Evolutionary conservation across 1,140 invertebrate species (phyloP).

Genomic region (Dendroctonus valens): DNA sequence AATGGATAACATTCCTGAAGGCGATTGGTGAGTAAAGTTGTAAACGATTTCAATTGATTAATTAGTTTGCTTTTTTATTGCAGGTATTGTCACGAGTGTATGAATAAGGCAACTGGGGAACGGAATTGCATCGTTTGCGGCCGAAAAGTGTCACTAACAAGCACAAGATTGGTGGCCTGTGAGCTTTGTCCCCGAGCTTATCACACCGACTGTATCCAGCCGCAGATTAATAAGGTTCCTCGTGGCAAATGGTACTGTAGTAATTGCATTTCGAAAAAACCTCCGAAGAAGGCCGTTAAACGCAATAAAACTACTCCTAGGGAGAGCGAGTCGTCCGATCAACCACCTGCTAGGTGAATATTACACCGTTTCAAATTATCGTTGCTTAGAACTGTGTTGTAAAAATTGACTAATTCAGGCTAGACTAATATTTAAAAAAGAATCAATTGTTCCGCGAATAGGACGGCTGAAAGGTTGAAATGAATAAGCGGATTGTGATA

Average conservation of each 20-base stretch:
- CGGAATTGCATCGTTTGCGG: conserved; percentile 88
- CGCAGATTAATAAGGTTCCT: conserved; percentile 79
- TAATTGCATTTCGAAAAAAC: conserved; percentile 76
- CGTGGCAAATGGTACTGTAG: conserved; percentile 85
- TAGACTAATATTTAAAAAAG: too few relatives aligned
- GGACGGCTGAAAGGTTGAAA: too few relatives aligned
- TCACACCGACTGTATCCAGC: conserved; percentile 89
- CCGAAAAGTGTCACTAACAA: conserved; percentile 60
- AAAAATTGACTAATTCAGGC: too few relatives aligned
- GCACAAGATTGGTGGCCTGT: conserved; percentile 76
- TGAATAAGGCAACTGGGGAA: conserved; percentile 91
- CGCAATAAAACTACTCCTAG: conserved; percentile 44
- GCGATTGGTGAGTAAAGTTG: conserved; percentile 79
- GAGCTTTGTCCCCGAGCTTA: conserved; percentile 87
- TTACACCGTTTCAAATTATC: too few relatives aligned
- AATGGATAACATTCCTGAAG: conserved; percentile 94
- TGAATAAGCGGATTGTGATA: too few relatives aligned
- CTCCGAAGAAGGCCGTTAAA: conserved; percentile 61
- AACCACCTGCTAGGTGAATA: conserved; percentile 58
- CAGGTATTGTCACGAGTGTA: conserved; percentile 94
- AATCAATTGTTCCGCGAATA: too few relatives aligned
- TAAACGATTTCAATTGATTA: neutral
- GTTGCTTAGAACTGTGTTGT: too few relatives aligned
- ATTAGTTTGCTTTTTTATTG: neutral
- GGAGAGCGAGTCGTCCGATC: conserved; percentile 59